phyloP scores from a whole-genome alignment of 2,113 vertebrate genomes.

The Spermophilus dauricus region DNA sequence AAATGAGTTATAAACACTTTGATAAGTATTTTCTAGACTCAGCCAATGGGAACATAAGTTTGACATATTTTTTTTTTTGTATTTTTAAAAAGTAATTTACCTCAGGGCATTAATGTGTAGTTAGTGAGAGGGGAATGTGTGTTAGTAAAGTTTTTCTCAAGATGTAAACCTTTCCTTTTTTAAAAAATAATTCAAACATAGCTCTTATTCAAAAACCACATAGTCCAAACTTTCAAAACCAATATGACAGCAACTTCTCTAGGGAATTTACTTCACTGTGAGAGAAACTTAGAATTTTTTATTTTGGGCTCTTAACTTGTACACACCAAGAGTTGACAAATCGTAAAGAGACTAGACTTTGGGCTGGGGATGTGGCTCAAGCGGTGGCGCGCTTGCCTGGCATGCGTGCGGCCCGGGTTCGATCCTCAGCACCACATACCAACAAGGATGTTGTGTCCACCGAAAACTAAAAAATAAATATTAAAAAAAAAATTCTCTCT shows the following conservation, averaged over 20 bases:
- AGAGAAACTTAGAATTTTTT: slow-evolving; percentile 78
- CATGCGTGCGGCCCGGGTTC: too few species aligned
- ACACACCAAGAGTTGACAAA: slow-evolving; percentile 78
- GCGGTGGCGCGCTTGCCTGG: too few species aligned
- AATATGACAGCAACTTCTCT: slow-evolving; percentile 62
- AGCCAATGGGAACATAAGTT: neutral
- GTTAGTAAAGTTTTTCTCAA: slow-evolving; percentile 81
- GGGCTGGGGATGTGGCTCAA: too few species aligned
- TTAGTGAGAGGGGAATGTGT: neutral
- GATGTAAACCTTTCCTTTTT: slow-evolving; percentile 80
- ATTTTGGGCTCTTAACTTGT: slow-evolving; percentile 57
- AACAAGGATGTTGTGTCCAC: too few species aligned
- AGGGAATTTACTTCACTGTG: slow-evolving; percentile 73
- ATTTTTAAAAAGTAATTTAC: slow-evolving; percentile 78
- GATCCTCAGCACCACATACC: too few species aligned
- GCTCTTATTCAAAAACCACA: slow-evolving; percentile 76
- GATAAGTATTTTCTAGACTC: slow-evolving; percentile 11
- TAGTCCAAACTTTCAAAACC: slow-evolving; percentile 82
- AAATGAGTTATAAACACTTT: neutral
- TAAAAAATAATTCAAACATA: slow-evolving; percentile 16
- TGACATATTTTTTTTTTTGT: slow-evolving; percentile 79
- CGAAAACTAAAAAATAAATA: too few species aligned
- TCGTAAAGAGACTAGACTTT: slow-evolving; percentile 66
- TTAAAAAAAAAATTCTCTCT: too few species aligned
- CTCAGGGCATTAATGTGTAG: slow-evolving; percentile 58